Conservation (phyloP, 37 sponge, comb jelly and placozoan genomes). For the Ephydatia muelleri region DNA sequence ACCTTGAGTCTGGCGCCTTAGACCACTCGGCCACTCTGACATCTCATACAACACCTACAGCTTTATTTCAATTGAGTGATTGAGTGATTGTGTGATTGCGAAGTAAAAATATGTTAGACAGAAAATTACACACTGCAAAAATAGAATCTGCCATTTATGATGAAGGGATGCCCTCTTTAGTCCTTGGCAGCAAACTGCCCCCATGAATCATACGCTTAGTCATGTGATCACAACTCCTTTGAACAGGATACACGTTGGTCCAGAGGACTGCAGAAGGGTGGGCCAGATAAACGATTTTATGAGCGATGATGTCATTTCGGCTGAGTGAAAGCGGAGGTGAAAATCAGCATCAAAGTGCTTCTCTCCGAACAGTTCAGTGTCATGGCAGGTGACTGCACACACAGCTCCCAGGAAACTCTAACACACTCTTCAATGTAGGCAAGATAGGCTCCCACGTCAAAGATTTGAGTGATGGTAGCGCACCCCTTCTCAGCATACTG, state of each 20-base stretch:
- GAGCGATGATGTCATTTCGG: slow-evolving; percentile 6
- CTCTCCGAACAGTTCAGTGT: slow-evolving; percentile 37
- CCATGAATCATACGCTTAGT: slow-evolving; percentile 13
- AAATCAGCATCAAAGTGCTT: slow-evolving; percentile 37
- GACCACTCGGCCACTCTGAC: no score
- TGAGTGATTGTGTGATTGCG: no score
- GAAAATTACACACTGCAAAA: neutral
- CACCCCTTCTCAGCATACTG: slow-evolving; percentile 5
- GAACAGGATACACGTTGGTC: neutral
- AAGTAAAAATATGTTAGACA: neutral
- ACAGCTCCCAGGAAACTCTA: slow-evolving; percentile 58
- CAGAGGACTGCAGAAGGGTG: slow-evolving; percentile 49
- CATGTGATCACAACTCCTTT: slow-evolving; percentile 50
- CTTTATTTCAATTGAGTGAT: no score
- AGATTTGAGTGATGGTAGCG: neutral
- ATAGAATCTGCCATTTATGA: neutral
- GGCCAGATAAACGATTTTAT: slow-evolving; percentile 66
- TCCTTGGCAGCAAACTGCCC: neutral
- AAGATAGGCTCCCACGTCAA: neutral
- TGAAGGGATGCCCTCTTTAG: neutral
- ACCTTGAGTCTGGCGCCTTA: no score
- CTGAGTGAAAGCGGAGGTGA: slow-evolving; percentile 43
- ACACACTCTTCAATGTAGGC: slow-evolving; percentile 59
- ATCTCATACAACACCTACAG: no score
- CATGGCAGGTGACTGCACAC: slow-evolving; percentile 69